Evolutionary conservation across 2,888 invertebrate genomes (phyloP), one percentile per base, ranked within the genome.

Genomic region (Xylocampa areola): DNA sequence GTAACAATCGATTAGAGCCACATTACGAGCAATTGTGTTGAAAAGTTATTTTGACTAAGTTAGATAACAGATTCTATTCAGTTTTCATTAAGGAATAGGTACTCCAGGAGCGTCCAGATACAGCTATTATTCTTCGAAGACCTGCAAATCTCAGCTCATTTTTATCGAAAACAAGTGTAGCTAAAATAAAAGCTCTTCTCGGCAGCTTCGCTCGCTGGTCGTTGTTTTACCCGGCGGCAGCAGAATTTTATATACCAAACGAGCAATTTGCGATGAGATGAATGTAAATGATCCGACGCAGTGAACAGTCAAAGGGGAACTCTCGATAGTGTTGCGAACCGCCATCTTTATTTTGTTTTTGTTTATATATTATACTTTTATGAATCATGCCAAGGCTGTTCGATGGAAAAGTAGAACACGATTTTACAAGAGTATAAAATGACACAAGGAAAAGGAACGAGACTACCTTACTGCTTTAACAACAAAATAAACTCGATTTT

Each of bases 231-330:
- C 57, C 60, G 48, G 45, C 55, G 49, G 50, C 63, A 48, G 50
- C 63, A 16, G 53, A 67, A 32, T 78, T 74, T 73, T 78, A 71
- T 76, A 73, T 68, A 62, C 64, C 66, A 72, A 76, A 61, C 62
- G 64, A 68, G 55, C 69, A 66, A 67, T 74, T 75, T 70, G 67
- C 62, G 51, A 59, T 70, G 60, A 62, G 59, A 70, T 71, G 58
- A 76, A 68, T 71, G 66, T 71, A 70, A 73, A 72, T 65, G 67
- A 67, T 62, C 59, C 57, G 64, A 69, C 55, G 50, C 63, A 54
- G 64, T 41, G 50, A 72, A 72, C 76, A 68, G 54, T 57, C 55
- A 65, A 73, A 68, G 53, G 45, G 51, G 30, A 67, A 27, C 40
- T 47, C 49, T 47, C 44, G 53, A 73, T 73, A 69, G 66, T 76